Conservation (phyloP, 2,797 vertebrate species). For the Chiroxiphia lanceolata region DNA sequence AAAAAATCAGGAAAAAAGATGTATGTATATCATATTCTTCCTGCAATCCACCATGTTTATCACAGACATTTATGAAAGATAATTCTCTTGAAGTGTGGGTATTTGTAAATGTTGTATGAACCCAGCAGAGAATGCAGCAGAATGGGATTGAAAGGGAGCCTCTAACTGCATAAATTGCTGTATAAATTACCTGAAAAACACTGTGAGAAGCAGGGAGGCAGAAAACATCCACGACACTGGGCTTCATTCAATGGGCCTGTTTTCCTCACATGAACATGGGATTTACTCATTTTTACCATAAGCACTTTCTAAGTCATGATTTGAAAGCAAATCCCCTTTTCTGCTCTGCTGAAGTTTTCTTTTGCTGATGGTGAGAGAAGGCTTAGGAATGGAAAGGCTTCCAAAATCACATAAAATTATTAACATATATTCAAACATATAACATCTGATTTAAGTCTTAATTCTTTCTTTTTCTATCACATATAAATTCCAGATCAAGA, state of each 20-base stretch:
- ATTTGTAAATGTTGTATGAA: background rate
- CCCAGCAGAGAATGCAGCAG: background rate
- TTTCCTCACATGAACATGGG: background rate
- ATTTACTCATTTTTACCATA: background rate
- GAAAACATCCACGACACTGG: background rate
- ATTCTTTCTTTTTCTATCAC: background rate
- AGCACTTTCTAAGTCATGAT: background rate
- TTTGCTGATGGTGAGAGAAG: background rate
- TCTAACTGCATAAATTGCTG: background rate
- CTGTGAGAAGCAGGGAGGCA: background rate
- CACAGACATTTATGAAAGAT: background rate
- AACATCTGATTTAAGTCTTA: background rate
- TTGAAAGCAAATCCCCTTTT: slow-evolving; percentile 6
- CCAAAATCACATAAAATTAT: background rate
- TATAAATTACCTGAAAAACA: background rate
- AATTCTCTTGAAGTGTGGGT: background rate
- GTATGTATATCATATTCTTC: background rate
- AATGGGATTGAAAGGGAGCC: background rate
- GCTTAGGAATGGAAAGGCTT: background rate
- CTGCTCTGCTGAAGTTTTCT: background rate
- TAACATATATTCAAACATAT: background rate
- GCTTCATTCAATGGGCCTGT: background rate
- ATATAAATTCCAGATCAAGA: background rate
- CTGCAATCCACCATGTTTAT: background rate
- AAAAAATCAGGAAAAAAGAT: background rate